Evolutionary conservation across 1,140 invertebrate species (phyloP), one percentile per base, ranked within the genome.

Genomic region (Hyphantria cunea): DNA sequence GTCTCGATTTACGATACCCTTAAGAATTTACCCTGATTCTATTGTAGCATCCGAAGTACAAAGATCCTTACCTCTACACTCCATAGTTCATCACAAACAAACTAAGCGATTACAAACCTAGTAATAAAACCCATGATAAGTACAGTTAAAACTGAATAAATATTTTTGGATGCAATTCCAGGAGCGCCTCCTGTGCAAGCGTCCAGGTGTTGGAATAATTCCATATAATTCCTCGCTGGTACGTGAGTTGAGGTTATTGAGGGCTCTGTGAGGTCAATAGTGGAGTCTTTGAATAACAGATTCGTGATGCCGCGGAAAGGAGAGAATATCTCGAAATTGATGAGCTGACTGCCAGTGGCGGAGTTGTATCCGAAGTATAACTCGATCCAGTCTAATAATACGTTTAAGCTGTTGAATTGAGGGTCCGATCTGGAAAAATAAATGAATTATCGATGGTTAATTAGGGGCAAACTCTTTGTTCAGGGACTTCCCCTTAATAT

Each of bases 281-380:
- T 93, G 0, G 92, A 92, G 64, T 93, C 91, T 68, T 93, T 92
- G 71, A 94, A 94, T 0, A 94, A 72, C 6, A 94, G 76, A 72
- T 94, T 84, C 6, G 61, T 77, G 0, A 70, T 79, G 0, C 82
- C 81, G 42, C 92, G 90, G 72, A 94, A 93, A n/a, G 90, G 81
- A 0, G 93, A 88, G 82, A 91, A 93, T 13, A 92, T 78, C 62
- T 92, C 89, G 0, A 93, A 51, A 64, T 93, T 92, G 13, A 92
- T 74, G 0, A 93, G 78, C 34, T 91, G 90, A 2, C 81, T 60
- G 3, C 76, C 77, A 0, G 84, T 79, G 0, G 91, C 84, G 0
- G 74, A 71, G 50, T 74, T 77, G 55, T 80, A 85, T 0, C 86
- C 88, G 54, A 90, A 83, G 50, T 70, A 74, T 25, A 63, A 63